Evolutionary conservation across 2,113 vertebrate species (phyloP).

Genomic region (Periophthalmodon schlosseri): DNA sequence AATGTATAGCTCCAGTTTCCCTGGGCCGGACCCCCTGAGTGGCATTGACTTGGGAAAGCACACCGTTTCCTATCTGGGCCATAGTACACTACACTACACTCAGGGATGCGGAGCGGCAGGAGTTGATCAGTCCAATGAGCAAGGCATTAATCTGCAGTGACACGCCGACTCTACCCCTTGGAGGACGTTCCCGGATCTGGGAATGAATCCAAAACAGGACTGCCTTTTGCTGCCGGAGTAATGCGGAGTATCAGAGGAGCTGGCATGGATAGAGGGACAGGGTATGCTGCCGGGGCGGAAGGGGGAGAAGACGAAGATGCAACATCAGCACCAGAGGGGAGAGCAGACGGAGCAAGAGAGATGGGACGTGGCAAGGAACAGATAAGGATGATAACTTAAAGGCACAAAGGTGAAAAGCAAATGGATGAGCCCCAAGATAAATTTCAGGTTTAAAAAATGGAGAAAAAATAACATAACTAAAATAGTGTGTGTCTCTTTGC

Average conservation of each 20-base stretch:
- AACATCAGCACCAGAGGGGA: constrained; percentile 47
- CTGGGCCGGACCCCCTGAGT: constrained; percentile 60
- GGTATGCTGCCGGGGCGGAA: constrained; percentile 19
- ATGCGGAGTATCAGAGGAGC: constrained; percentile 60
- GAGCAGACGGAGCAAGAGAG: constrained; percentile 27
- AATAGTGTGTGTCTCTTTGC: no score
- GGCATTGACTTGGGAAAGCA: constrained; percentile 54
- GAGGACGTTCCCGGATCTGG: constrained; percentile 67
- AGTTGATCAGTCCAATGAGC: constrained; percentile 74
- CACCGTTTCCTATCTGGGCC: constrained; percentile 69
- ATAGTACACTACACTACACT: constrained; percentile 30
- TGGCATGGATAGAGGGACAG: constrained; percentile 55
- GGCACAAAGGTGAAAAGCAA: constrained; percentile 35
- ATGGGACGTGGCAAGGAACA: constrained; percentile 33
- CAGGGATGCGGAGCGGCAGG: constrained; percentile 60
- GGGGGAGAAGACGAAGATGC: constrained; percentile 35
- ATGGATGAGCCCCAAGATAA: constrained; percentile 1
- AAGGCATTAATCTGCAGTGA: constrained; percentile 78
- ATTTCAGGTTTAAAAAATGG: background rate
- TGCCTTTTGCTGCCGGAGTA: constrained; percentile 62
- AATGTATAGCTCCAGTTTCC: constrained; percentile 60
- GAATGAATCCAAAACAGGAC: constrained; percentile 69
- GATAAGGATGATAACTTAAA: constrained; percentile 44
- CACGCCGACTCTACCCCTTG: constrained; percentile 69
- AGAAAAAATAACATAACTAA: background rate